Evolutionary conservation across 1,140 invertebrate species (phyloP), one percentile per base, ranked within the genome.

Genomic region (Diachasma alloeum): DNA sequence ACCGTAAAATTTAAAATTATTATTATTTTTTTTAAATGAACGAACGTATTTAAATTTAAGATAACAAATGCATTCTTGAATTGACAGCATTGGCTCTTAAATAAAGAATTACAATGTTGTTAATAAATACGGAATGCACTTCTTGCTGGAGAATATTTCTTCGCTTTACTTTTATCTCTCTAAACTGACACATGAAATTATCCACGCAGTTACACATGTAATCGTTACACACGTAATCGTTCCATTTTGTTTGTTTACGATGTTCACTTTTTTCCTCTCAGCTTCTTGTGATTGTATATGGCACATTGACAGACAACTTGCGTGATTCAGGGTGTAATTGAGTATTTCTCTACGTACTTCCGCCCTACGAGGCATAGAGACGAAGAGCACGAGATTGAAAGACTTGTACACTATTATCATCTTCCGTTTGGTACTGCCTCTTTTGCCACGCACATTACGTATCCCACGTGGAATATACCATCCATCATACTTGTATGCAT

Each of bases 321-420:
- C 77, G 77, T 78, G 72, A 78, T 78, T 78, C 72, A 68, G 72
- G 44, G 66, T 39, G 48, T 74, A 72, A 78, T 78, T 78, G 48
- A 75, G 36, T 74, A 78, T 75, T 78, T 75, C 70, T 68, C 72
- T 71, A 75, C 53, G 66, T 53, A 75, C 72, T 78, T 78, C 77
- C 77, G 73, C 68, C 68, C 37, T 39, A 37, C 31, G 46, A 19
- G 15, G 19, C 46, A 22, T 10, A 70, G 8, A 22, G 8, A 22
- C 15, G 42, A 26, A 67, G 48, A 53, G 17, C 9, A 70, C 36
- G 72, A 74, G 66, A 78, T 78, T 78, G 76, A 78, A 72, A 46
- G 11, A 31, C 68, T 66, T 48, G 67, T 59, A 63, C 68, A 67
- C 69, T 77, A 53, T 67, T 72, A 72, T 77, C 72, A 77, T 77